phyloP scores from a whole-genome alignment of 2,888 invertebrate species.

The Halocaridina rubra region DNA sequence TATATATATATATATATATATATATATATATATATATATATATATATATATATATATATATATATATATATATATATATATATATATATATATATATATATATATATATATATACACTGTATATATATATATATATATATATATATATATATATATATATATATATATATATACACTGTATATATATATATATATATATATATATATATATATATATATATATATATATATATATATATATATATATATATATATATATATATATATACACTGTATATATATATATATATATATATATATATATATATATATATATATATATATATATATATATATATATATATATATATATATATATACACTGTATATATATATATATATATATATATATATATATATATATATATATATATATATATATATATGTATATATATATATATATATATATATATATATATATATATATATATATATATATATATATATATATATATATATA shows the following conservation, averaged over 20 bases:
- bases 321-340: background rate
- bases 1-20: background rate
- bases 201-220: too few relatives aligned
- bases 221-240: background rate
- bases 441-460: background rate
- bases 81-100: background rate
- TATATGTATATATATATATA: too few relatives aligned
- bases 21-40: background rate
- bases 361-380: too few relatives aligned
- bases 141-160: background rate
- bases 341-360: background rate
- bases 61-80: background rate
- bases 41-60: background rate
- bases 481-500: background rate
- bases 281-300: background rate
- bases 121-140: background rate
- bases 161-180: background rate
- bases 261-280: background rate
- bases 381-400: too few relatives aligned
- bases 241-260: background rate
- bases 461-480: background rate
- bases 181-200: background rate
- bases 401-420: too few relatives aligned
- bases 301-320: constrained; percentile 4
- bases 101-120: background rate